phyloP scores from a whole-genome alignment of 1,140 invertebrate species.

The Pseudomyrmex dendroicus region DNA sequence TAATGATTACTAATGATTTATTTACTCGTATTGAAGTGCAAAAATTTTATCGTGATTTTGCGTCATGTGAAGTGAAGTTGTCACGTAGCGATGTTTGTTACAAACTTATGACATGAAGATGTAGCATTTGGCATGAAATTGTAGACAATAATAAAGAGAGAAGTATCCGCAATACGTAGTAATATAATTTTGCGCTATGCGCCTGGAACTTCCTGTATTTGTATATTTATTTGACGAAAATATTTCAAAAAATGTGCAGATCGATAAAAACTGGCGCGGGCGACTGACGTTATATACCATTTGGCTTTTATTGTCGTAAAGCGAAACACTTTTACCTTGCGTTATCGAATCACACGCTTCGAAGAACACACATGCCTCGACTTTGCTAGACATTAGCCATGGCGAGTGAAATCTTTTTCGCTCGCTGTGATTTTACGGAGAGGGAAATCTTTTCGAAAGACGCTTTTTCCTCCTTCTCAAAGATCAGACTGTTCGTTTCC shows the following conservation, averaged over 20 bases:
- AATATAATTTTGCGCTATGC: slow-evolving; percentile 59
- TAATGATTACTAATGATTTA: not conserved
- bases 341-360: slow-evolving; percentile 45
- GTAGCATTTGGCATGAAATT: too few relatives aligned
- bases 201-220: slow-evolving; percentile 63
- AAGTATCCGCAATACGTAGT: slow-evolving; percentile 26
- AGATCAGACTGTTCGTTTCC: not conserved
- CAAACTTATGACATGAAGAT: too few relatives aligned
- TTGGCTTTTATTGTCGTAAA: slow-evolving; percentile 60
- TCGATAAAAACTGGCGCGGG: slow-evolving; percentile 64
- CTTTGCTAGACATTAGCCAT: slow-evolving; percentile 21
- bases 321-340: slow-evolving; percentile 28
- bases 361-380: slow-evolving; percentile 10
- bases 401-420: slow-evolving; percentile 16
- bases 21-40: not conserved
- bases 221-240: slow-evolving; percentile 66
- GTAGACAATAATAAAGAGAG: slow-evolving; percentile 67
- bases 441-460: not conserved
- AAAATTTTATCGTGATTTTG: slow-evolving; percentile 11
- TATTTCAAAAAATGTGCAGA: slow-evolving; percentile 66
- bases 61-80: not conserved
- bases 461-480: not conserved
- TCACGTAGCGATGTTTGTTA: not conserved
- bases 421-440: slow-evolving; percentile 24
- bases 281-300: slow-evolving; percentile 59